phyloP scores from a whole-genome alignment of 37 sponge, comb jelly and placozoan species.

The Chondrosia reniformis region DNA sequence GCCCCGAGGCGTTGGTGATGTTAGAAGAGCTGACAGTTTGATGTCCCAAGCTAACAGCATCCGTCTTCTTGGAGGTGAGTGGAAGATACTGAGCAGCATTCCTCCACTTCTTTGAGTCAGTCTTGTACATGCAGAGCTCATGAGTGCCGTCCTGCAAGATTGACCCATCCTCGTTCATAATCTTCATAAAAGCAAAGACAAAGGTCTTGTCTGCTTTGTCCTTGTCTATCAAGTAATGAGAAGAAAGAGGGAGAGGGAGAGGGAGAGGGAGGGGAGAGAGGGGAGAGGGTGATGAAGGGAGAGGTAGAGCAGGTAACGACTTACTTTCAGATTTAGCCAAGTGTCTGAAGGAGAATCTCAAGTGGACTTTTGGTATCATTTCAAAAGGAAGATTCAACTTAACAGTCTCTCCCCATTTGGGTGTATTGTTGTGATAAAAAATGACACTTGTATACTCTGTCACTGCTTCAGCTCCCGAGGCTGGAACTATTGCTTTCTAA shows the following conservation, averaged over 20 bases:
- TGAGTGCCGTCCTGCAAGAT: slow-evolving; percentile 68
- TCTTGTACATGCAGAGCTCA: slow-evolving; percentile 68
- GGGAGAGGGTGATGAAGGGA: too few relatives aligned
- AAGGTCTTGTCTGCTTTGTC: slow-evolving; percentile 73
- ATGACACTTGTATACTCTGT: slow-evolving; percentile 61
- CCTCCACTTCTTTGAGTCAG: slow-evolving; percentile 17
- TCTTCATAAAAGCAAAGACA: slow-evolving; percentile 66
- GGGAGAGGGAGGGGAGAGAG: slow-evolving; percentile 5
- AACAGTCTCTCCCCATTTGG: slow-evolving; percentile 70
- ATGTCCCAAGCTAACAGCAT: neutral
- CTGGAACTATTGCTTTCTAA: slow-evolving; percentile 50
- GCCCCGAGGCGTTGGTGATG: neutral
- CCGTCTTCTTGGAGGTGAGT: slow-evolving; percentile 20
- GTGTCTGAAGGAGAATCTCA: slow-evolving; percentile 72
- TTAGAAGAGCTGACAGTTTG: neutral
- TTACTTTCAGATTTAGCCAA: slow-evolving; percentile 67
- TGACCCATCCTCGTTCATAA: slow-evolving; percentile 64
- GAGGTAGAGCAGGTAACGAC: neutral
- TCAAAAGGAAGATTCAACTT: slow-evolving; percentile 60
- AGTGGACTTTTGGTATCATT: slow-evolving; percentile 42
- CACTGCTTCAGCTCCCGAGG: slow-evolving; percentile 24
- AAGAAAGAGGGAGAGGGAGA: slow-evolving; percentile 6
- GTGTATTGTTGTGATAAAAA: slow-evolving; percentile 77
- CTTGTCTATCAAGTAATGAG: slow-evolving; percentile 27
- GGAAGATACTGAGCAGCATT: slow-evolving; percentile 1